A percentile compares a stretch with the other conserved stretches of the same genome.
These are phyloP conservation scores for Agrochola circellaris DNA, from an alignment of 2,888 invertebrate genomes.

Conservation along the genomic window DNA sequence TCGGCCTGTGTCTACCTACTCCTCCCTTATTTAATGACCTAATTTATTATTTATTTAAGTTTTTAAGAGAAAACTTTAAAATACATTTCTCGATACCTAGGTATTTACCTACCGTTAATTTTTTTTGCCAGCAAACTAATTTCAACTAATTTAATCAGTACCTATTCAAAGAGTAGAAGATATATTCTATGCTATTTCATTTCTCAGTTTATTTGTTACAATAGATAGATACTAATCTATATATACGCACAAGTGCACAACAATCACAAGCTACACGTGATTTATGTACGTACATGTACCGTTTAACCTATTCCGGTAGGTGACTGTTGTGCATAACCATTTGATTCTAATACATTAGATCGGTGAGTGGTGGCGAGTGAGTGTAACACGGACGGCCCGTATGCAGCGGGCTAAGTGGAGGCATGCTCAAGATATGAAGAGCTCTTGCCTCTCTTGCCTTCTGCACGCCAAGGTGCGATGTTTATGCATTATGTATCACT, in stretches of 20 bases:
- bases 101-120: background rate
- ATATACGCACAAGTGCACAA: slow-evolving; percentile 43
- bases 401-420: slow-evolving; percentile 68
- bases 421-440: slow-evolving; percentile 77
- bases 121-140: background rate
- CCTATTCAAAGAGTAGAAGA: background rate
- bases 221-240: slow-evolving; percentile 21
- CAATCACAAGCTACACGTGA: slow-evolving; percentile 40
- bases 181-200: slow-evolving; percentile 6
- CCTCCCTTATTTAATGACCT: background rate
- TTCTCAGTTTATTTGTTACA: slow-evolving; percentile 23
- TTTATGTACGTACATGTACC: slow-evolving; percentile 34
- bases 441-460: slow-evolving; percentile 73
- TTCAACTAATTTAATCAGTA: slow-evolving; percentile 10
- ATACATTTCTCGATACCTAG: background rate
- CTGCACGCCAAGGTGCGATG: slow-evolving; percentile 74
- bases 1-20: background rate
- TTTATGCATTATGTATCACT: slow-evolving; percentile 80
- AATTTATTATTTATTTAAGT: background rate
- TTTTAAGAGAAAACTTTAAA: background rate
- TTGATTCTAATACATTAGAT: slow-evolving; percentile 65
- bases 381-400: slow-evolving; percentile 66
- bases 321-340: slow-evolving; percentile 48
- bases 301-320: slow-evolving; percentile 32
- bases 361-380: slow-evolving; percentile 63